Evolutionary conservation across 2,113 vertebrate genomes (phyloP).

Genomic region (Rattus norvegicus): DNA sequence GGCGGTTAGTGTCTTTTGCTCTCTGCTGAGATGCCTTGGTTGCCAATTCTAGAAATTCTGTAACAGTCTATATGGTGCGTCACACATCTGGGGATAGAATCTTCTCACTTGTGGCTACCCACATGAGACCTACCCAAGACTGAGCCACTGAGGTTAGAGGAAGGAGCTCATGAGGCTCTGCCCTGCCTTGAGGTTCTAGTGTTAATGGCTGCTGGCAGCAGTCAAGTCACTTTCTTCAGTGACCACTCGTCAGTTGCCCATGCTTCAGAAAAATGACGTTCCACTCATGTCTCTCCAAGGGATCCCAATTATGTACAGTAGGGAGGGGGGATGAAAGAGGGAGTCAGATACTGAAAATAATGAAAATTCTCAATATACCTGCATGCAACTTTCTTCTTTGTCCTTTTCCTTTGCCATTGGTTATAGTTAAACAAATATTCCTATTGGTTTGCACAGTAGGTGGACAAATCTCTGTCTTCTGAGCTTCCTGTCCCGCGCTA

Average conservation of each 20-base stretch:
- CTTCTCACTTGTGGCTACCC: neutral
- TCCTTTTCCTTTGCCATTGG: neutral
- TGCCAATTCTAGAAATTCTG: neutral
- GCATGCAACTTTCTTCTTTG: neutral
- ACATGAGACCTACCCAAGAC: neutral
- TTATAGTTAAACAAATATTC: conserved; percentile 18
- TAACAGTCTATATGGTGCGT: neutral
- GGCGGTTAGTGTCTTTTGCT: neutral
- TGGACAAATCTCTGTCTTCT: neutral
- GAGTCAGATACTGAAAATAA: too few relatives aligned
- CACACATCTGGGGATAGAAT: neutral
- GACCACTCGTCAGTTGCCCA: neutral
- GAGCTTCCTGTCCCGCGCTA: too few relatives aligned
- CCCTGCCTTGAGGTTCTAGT: neutral
- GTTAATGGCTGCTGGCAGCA: neutral
- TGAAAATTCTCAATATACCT: too few relatives aligned
- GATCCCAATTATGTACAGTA: neutral
- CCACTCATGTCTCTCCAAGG: too few relatives aligned
- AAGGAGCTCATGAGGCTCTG: neutral
- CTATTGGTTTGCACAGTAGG: neutral
- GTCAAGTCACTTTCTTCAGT: neutral
- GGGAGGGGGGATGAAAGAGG: neutral
- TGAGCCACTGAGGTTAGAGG: neutral
- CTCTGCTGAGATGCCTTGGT: neutral
- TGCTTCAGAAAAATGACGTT: neutral